Percentiles rank a stretch among this genome's conserved stretches.
Evolutionary conservation across 1,140 invertebrate genomes (phyloP).

Genomic region (Galendromus occidentalis): DNA sequence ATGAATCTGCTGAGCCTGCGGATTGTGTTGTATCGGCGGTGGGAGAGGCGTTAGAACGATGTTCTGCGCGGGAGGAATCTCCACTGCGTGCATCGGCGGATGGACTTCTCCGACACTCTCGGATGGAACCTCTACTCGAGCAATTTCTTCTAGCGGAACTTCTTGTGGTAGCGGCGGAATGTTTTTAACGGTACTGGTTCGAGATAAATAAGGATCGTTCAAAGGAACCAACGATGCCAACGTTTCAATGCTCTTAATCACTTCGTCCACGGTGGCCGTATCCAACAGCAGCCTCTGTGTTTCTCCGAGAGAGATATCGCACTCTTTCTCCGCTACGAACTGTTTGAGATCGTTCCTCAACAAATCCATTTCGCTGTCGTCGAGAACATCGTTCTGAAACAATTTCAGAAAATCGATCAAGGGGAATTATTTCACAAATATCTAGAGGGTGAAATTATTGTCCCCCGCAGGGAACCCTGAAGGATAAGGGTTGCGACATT

Average conservation of each 20-base stretch:
- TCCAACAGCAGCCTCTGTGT: background rate
- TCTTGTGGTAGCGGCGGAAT: background rate
- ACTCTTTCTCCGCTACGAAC: slow-evolving; percentile 2
- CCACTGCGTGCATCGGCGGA: background rate
- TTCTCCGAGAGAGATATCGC: background rate
- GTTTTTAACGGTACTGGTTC: background rate
- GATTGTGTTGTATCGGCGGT: no score
- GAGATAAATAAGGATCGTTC: background rate
- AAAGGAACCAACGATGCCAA: background rate
- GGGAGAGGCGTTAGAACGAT: no score
- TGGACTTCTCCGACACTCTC: background rate
- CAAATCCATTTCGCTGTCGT: background rate
- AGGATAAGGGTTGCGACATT: no score
- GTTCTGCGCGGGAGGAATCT: no score
- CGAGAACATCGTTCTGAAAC: background rate
- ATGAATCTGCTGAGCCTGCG: no score
- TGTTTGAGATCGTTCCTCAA: background rate
- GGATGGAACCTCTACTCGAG: background rate
- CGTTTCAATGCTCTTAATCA: background rate
- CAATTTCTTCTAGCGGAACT: background rate
- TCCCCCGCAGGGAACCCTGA: no score
- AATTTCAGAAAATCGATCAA: no score
- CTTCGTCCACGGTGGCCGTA: background rate
- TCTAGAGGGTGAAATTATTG: no score
- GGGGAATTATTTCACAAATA: no score